These are phyloP conservation scores for Leptinotarsa rubiginosa DNA, from an alignment of 2,888 invertebrate genomes.

Conservation along the genomic window DNA sequence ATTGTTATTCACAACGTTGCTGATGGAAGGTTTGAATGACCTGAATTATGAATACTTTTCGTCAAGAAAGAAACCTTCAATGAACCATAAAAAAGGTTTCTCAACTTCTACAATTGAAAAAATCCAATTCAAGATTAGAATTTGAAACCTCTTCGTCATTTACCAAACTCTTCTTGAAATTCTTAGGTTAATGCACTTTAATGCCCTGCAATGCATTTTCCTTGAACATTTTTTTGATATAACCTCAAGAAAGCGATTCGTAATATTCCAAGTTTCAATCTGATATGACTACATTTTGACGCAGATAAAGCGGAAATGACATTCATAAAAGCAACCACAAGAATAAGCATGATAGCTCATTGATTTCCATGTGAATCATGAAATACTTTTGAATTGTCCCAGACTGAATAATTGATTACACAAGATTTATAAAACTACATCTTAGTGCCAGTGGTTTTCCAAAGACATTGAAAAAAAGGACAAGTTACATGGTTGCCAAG, in stretches of 20 bases:
- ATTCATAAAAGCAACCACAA: background rate
- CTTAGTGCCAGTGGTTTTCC: no score
- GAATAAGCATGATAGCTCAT: background rate
- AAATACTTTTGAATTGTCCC: background rate
- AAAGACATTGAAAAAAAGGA: no score
- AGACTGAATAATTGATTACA: background rate
- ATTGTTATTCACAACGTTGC: background rate
- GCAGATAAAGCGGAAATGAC: constrained; percentile 2
- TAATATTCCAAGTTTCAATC: background rate
- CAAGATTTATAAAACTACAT: no score
- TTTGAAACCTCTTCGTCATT: no score
- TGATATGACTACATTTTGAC: background rate
- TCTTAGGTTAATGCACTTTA: no score
- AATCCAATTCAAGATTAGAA: no score
- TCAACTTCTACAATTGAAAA: no score
- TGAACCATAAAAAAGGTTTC: no score
- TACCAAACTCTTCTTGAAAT: no score
- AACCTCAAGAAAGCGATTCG: background rate
- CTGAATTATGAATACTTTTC: background rate
- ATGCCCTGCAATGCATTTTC: background rate
- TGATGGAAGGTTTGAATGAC: background rate
- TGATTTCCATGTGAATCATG: background rate
- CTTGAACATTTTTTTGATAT: background rate
- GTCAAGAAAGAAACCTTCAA: no score
- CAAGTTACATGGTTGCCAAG: no score